phyloP scores from a whole-genome alignment of 2,113 vertebrate species.

The Heloderma charlesbogerti region DNA sequence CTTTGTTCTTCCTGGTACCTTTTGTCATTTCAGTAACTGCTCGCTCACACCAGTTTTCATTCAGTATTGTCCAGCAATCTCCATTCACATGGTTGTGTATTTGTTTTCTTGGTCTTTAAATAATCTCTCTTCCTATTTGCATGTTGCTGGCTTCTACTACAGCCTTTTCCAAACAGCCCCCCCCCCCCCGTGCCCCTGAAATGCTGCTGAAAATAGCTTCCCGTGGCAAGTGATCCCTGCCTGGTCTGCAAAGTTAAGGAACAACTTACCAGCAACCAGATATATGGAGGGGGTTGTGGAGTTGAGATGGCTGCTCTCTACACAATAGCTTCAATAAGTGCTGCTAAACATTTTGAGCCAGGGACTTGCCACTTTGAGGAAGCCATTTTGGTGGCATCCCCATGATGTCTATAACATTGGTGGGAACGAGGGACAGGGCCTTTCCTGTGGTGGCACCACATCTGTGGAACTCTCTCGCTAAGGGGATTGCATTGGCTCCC shows the following conservation, averaged over 20 bases:
- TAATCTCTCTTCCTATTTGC: neutral
- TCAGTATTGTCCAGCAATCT: neutral
- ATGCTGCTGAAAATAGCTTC: neutral
- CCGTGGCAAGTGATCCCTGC: neutral
- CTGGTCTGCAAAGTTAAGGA: neutral
- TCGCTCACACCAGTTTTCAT: neutral
- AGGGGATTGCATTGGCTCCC: too few species aligned
- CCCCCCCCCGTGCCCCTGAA: too few species aligned
- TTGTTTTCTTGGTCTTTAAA: too few species aligned
- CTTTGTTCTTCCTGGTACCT: neutral
- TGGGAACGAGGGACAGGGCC: neutral
- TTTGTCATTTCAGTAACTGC: neutral
- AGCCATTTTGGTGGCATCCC: neutral
- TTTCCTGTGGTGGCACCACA: neutral
- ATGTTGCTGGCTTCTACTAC: neutral
- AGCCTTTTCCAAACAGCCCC: too few species aligned
- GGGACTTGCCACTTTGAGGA: too few species aligned
- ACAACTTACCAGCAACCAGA: neutral
- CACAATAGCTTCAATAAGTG: neutral
- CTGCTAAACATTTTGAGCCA: neutral
- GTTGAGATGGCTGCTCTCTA: neutral
- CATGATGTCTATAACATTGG: neutral
- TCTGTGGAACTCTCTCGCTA: too few species aligned
- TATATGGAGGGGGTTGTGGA: neutral
- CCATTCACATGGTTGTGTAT: neutral